A percentile compares a stretch with the other conserved stretches of the same genome.
phyloP scores from a whole-genome alignment of 1,140 invertebrate genomes.

The Chelonus insularis region DNA sequence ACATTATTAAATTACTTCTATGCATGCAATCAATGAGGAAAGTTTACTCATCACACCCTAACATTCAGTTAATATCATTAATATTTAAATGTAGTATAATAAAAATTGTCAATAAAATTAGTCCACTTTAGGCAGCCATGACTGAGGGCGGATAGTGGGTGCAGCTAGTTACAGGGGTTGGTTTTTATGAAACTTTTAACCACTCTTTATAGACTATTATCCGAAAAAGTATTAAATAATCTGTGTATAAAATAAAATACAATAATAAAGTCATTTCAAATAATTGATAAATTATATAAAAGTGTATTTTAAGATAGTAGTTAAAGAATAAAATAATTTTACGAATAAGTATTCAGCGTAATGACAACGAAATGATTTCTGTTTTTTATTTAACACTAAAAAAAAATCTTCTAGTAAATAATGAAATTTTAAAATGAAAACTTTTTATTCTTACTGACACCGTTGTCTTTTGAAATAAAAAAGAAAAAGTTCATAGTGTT shows the following conservation, averaged over 20 bases:
- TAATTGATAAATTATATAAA: too few relatives aligned
- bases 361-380: constrained; percentile 5
- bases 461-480: constrained; percentile 47
- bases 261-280: too few relatives aligned
- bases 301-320: too few relatives aligned
- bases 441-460: constrained; percentile 50
- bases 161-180: constrained; percentile 40
- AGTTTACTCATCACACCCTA: too few relatives aligned
- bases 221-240: too few relatives aligned
- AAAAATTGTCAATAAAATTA: constrained; percentile 53
- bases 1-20: too few relatives aligned
- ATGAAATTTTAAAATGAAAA: constrained; percentile 44
- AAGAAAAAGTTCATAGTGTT: constrained; percentile 20
- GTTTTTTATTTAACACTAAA: constrained; percentile 25
- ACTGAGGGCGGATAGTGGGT: constrained; percentile 50
- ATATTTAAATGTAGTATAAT: constrained; percentile 20
- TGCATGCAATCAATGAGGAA: too few relatives aligned
- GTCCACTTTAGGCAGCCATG: constrained; percentile 53
- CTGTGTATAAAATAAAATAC: too few relatives aligned
- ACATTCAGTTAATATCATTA: not conserved
- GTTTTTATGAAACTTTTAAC: not conserved
- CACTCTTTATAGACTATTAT: too few relatives aligned
- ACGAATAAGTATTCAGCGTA: too few relatives aligned
- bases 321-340: too few relatives aligned
- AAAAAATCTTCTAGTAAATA: too few relatives aligned